A percentile compares a stretch with the other conserved stretches of the same genome.
phyloP scores from a whole-genome alignment of 1,140 invertebrate species.

The Caenorhabditis tropicalis region DNA sequence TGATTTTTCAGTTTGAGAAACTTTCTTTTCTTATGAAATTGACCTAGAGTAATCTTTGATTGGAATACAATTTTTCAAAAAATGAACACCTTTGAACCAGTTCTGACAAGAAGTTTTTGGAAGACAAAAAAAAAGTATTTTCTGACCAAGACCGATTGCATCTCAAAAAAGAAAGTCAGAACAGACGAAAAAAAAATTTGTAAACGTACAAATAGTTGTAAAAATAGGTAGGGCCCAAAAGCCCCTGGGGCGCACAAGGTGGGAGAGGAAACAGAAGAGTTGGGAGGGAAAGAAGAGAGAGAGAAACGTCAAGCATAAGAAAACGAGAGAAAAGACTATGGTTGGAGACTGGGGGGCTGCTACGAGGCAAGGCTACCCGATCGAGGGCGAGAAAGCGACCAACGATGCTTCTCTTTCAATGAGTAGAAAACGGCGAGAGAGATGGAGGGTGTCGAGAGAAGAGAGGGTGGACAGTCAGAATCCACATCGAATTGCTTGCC shows the following conservation, averaged over 20 bases:
- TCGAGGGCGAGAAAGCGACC: slow-evolving; percentile 23
- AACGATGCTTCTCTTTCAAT: slow-evolving; percentile 2
- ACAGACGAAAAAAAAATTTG: too few species aligned
- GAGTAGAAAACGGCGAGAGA: neutral
- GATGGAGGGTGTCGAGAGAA: neutral
- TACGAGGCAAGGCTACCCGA: neutral
- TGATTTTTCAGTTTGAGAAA: too few species aligned
- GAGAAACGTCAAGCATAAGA: neutral
- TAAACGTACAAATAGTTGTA: too few species aligned
- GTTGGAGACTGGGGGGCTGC: neutral
- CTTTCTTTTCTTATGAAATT: too few species aligned
- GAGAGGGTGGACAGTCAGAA: neutral
- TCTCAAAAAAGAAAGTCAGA: too few species aligned
- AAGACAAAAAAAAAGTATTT: too few species aligned
- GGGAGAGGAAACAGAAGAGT: neutral
- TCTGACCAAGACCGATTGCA: too few species aligned
- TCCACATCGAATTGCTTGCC: slow-evolving; percentile 15
- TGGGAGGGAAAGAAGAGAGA: neutral
- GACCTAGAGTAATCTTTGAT: too few species aligned
- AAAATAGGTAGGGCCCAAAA: neutral
- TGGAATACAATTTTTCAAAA: too few species aligned
- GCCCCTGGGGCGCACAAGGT: neutral
- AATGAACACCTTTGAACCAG: too few species aligned
- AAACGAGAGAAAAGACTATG: slow-evolving; percentile 12
- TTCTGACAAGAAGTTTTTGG: too few species aligned